Base-by-base conservation (phyloP, 2,888 invertebrate genomes). In the Sphaerophoria rueppellii region DNA sequence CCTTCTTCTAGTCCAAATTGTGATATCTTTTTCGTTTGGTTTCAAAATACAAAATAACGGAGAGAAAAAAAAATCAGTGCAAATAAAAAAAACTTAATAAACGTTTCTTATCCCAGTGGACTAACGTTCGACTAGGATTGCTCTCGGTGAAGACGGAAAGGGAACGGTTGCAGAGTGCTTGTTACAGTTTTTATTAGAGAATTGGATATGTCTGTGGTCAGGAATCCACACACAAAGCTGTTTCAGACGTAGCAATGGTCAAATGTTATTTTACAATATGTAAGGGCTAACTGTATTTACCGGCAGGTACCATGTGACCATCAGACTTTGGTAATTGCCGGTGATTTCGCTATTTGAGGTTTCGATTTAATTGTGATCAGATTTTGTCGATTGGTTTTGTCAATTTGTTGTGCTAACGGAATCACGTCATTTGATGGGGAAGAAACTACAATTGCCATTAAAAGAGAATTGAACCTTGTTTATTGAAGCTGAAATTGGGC, bases 311-410 rank as follows among this genome's bases (percentile, higher is more conserved):
- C 79, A 60, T 85, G 55, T 65, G 74, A 48, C 71, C 77, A 82
- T 86, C 72, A 58, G 67, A 61, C 54, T 55, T 74, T 34, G 67
- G 86, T 82, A 86, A 86, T 86, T 86, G 86, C 72, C 58, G 74
- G 60, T 67, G 77, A 78, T 86, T 85, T 77, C 52, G 67, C 61
- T 78, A 46, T 86, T 86, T 74, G 82, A 71, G 77, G 74, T 75
- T 81, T 71, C 57, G 50, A 86, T 86, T 85, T 86, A 82, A 86
- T 86, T 86, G 86, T 86, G 82, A 86, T 86, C 82, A 74, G 86
- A 86, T 86, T 86, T 67, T 74, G 73, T 65, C 70, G 77, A 78
- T 82, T 86, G 78, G 74, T 82, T 86, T 78, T 77, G 76, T 65
- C 81, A 85, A 73, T 85, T 85, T 60, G 60, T 24, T 60, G 43